A percentile compares a stretch with the other conserved stretches of the same genome.
Evolutionary conservation across 2,888 invertebrate species (phyloP).

Genomic region (Phaedon cochleariae): DNA sequence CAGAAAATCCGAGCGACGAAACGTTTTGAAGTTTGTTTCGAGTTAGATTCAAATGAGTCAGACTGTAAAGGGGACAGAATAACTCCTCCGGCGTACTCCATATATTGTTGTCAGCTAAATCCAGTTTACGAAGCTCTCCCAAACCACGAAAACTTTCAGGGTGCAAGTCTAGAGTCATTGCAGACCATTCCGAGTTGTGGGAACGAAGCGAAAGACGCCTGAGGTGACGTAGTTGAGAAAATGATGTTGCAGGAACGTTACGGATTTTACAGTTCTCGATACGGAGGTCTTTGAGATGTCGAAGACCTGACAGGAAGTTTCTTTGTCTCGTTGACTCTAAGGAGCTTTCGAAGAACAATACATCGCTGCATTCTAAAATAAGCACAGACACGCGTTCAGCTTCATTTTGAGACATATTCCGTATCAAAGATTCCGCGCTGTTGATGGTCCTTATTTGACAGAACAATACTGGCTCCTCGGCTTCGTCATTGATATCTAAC

Average conservation of each 20-base stretch:
- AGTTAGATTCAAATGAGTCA: constrained; percentile 77
- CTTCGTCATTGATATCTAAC: constrained; percentile 64
- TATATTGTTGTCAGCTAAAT: constrained; percentile 80
- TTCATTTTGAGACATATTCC: constrained; percentile 74
- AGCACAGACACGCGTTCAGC: constrained; percentile 74
- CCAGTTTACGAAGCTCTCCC: constrained; percentile 72
- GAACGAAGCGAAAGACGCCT: constrained; percentile 74
- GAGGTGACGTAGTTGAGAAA: constrained; percentile 73
- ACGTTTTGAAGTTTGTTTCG: constrained; percentile 82
- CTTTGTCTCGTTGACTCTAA: constrained; percentile 63
- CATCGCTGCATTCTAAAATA: constrained; percentile 77
- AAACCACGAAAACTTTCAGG: constrained; percentile 76
- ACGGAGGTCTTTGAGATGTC: constrained; percentile 72
- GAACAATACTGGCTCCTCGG: constrained; percentile 67
- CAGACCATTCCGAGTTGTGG: constrained; percentile 82
- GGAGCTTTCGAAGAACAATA: constrained; percentile 77
- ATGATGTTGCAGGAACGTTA: constrained; percentile 74
- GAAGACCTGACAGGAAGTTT: constrained; percentile 70
- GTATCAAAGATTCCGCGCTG: constrained; percentile 73
- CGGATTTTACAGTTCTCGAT: constrained; percentile 83
- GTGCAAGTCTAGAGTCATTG: constrained; percentile 79
- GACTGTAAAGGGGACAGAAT: constrained; percentile 76
- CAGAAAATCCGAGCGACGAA: constrained; percentile 77
- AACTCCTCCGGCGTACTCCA: constrained; percentile 78
- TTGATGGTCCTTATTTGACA: constrained; percentile 78